These are phyloP conservation scores for Vesta saturnalis DNA, from an alignment of 2,888 invertebrate species.

Conservation along the genomic window DNA sequence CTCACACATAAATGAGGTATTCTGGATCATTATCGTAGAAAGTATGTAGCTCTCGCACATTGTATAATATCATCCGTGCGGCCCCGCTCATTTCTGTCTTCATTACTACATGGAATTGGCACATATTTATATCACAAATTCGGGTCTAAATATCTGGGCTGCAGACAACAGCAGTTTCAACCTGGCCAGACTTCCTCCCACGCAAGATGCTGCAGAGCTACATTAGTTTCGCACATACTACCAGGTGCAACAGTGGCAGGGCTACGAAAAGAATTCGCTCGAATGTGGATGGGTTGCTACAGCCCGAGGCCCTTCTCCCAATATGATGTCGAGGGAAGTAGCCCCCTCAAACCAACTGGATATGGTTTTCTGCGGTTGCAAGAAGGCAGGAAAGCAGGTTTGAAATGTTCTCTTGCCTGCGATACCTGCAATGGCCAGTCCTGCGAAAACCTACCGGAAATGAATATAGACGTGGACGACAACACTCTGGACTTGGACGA, in stretches of 20 bases:
- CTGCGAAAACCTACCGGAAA: constrained; percentile 1
- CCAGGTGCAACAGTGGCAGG: neutral
- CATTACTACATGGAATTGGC: constrained; percentile 7
- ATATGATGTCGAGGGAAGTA: too few relatives aligned
- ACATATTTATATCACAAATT: constrained; percentile 10
- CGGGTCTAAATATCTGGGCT: neutral
- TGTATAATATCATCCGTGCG: constrained; percentile 8
- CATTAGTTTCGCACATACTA: neutral
- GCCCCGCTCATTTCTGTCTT: constrained; percentile 10
- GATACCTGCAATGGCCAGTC: constrained; percentile 1
- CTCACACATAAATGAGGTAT: constrained; percentile 10
- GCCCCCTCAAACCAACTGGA: neutral
- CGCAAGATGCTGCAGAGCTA: constrained; percentile 1
- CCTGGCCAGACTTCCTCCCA: neutral
- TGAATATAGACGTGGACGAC: neutral
- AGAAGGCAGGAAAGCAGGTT: too few relatives aligned
- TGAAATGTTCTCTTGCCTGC: neutral
- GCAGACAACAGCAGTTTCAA: neutral
- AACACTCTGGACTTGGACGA: neutral
- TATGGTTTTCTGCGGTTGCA: neutral
- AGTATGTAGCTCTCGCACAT: constrained; percentile 11
- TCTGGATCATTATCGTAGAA: constrained; percentile 1
- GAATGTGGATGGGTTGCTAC: too few relatives aligned
- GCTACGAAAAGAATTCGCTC: neutral
- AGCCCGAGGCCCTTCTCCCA: too few relatives aligned